Percentiles rank a stretch among this genome's conserved stretches.
phyloP scores from a whole-genome alignment of 2,113 vertebrate genomes.

The Potamarius usumacintae region DNA sequence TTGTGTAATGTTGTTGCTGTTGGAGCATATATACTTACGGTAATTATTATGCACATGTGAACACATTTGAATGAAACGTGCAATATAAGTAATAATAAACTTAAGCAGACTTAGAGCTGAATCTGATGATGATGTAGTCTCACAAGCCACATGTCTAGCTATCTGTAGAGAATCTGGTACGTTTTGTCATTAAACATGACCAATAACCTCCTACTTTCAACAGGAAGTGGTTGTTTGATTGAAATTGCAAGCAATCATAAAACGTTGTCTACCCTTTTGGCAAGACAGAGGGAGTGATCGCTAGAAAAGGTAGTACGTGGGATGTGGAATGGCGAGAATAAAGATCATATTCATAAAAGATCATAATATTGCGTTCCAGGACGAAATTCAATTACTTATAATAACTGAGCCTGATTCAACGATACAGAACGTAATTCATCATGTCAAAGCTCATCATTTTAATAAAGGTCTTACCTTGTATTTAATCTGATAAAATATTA shows the following conservation, averaged over 20 bases:
- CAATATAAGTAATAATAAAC: too few species aligned
- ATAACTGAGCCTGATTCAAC: conserved; percentile 11
- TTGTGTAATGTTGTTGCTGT: too few species aligned
- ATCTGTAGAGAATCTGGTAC: background rate
- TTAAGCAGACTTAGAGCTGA: background rate
- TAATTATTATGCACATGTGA: too few species aligned
- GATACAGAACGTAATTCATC: background rate
- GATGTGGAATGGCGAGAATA: background rate
- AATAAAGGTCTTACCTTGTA: background rate
- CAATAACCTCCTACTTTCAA: background rate
- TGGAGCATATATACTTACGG: too few species aligned
- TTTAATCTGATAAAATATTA: background rate
- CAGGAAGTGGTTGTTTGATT: background rate
- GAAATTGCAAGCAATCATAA: background rate
- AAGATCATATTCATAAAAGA: background rate
- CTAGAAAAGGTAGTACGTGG: background rate
- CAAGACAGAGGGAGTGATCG: background rate
- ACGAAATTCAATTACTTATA: background rate
- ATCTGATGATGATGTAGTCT: background rate
- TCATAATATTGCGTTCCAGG: background rate
- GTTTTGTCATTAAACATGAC: background rate
- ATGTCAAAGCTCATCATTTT: conserved; percentile 5
- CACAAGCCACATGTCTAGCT: background rate
- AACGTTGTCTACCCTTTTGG: background rate
- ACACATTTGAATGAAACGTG: too few species aligned